Base-by-base conservation (phyloP, 2,113 vertebrate genomes). In the Sphaerodactylus townsendi region DNA sequence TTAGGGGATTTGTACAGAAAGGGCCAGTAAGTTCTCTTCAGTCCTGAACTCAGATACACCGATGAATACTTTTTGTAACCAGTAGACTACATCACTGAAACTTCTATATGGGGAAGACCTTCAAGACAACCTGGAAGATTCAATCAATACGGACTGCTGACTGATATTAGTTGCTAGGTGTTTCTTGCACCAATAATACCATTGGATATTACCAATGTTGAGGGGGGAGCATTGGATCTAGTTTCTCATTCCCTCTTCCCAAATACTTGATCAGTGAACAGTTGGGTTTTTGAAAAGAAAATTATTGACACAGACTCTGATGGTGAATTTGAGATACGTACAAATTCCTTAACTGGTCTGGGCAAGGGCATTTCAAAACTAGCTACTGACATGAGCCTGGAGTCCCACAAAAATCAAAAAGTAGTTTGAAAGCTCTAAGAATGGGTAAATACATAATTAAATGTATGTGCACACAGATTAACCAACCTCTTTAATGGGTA, bases 351-450 rank as follows among this genome's bases (percentile, higher is more conserved):
- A 66, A 65, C 37, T 64, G 17, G 28, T 44, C 41, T 39, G 10
- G 5, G 68, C 71, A 68, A 28, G 10, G 5, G 68, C 71, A 68
- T 28, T 87, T 87, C 85, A 77, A 1, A 88, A 77, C 44, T 14
- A 80, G 0, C 39, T 41, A 3, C 77, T 85, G 82, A 82, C 75
- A 4, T 70, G 46, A 86, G 76, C 25, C 23, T 89, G 73, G 25
- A 8, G 56, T 46, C 89, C 81, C 33, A 79, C 0, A 23, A 84
- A 81, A 59, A 75, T 48, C 44, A 68, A 86, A 41, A 62, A 70
- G 39, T 30, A 4, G 30, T 44, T 5, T 56, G 46, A 70, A 53
- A 77, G 35, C 33, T 82, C 50, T 53, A 53, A 53, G 50, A 53
- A 56, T 21, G 2, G 5, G 19, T 56, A 15, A 87, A 81, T 59